Percentiles rank a stretch among this genome's conserved stretches.
Conservation (phyloP, 1,140 invertebrate genomes). For the Aporrectodea caliginosa region DNA sequence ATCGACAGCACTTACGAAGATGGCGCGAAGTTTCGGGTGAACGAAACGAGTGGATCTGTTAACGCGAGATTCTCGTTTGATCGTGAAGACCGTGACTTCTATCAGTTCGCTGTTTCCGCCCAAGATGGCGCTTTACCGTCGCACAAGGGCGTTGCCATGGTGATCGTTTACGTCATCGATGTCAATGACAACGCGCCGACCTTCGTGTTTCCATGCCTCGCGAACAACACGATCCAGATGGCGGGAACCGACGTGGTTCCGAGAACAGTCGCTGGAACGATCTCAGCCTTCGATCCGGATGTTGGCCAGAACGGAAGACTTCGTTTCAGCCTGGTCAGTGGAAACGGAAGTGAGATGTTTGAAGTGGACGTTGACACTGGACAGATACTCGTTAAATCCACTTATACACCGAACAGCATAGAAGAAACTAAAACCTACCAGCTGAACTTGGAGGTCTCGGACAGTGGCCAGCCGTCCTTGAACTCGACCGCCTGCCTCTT, state of each 20-base stretch:
- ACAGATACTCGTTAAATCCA: neutral
- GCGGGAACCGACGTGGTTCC: neutral
- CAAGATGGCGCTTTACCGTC: too few species aligned
- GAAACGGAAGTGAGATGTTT: neutral
- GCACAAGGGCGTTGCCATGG: too few species aligned
- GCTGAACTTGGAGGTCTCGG: neutral
- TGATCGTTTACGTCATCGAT: neutral
- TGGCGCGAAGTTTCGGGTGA: slow-evolving; percentile 6
- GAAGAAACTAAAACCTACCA: neutral
- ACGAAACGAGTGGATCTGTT: slow-evolving; percentile 1
- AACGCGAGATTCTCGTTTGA: neutral
- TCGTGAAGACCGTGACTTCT: slow-evolving; percentile 15
- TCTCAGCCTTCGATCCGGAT: slow-evolving; percentile 74
- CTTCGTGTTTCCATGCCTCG: neutral
- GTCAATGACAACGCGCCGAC: neutral
- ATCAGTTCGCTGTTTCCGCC: too few species aligned
- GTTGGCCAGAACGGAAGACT: slow-evolving; percentile 82
- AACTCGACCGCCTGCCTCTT: neutral
- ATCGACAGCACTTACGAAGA: neutral
- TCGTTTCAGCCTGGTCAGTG: neutral
- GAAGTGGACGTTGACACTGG: neutral
- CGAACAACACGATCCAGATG: slow-evolving; percentile 7
- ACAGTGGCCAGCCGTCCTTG: neutral
- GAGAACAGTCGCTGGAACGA: neutral
- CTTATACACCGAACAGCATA: too few species aligned